phyloP scores from a whole-genome alignment of 2,888 invertebrate genomes.

The Cyaniris semiargus region DNA sequence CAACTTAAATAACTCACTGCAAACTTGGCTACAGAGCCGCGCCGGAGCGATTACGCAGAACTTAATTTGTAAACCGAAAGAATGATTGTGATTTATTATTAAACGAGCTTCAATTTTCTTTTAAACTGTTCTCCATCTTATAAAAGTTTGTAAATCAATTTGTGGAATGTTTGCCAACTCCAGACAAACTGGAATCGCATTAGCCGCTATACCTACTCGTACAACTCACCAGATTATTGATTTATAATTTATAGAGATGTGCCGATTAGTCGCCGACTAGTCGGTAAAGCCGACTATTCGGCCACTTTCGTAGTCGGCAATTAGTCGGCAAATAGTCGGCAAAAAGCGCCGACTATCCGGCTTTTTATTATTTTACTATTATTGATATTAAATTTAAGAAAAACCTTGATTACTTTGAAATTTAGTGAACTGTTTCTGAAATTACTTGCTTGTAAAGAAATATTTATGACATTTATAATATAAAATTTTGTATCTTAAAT shows the following conservation, averaged over 20 bases:
- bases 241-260: background rate
- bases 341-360: too few relatives aligned
- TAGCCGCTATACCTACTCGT: background rate
- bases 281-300: too few relatives aligned
- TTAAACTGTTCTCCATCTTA: constrained; percentile 16
- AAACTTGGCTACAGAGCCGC: background rate
- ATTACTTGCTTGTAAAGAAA: too few relatives aligned
- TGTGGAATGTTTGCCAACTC: constrained; percentile 10
- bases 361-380: too few relatives aligned
- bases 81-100: constrained; percentile 12
- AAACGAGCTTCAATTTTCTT: constrained; percentile 13
- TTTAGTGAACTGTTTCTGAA: too few relatives aligned
- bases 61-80: background rate
- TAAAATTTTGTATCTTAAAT: too few relatives aligned
- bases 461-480: too few relatives aligned
- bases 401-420: too few relatives aligned
- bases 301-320: too few relatives aligned
- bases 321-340: too few relatives aligned
- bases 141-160: constrained; percentile 21
- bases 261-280: too few relatives aligned
- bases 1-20: background rate
- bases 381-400: too few relatives aligned
- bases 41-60: background rate
- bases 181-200: constrained; percentile 15
- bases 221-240: background rate